These are phyloP conservation scores for Salticus scenicus DNA, from an alignment of 2,888 invertebrate species.

Conservation along the genomic window DNA sequence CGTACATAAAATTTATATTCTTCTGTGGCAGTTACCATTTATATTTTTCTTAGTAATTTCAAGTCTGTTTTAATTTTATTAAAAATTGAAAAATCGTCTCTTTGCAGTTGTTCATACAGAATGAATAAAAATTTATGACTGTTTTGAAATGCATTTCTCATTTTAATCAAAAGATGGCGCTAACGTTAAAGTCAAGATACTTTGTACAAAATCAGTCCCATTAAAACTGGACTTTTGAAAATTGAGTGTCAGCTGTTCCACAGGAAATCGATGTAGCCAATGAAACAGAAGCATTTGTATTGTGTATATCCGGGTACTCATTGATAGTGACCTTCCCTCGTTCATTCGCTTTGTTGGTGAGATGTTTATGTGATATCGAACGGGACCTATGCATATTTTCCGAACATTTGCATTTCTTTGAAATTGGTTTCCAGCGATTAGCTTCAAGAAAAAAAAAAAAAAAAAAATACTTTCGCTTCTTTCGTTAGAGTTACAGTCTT, in stretches of 20 bases:
- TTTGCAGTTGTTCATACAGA: too few species aligned
- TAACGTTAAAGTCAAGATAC: neutral
- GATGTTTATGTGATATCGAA: constrained; percentile 29
- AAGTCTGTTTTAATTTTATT: too few species aligned
- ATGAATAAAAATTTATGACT: too few species aligned
- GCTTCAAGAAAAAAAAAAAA: too few species aligned
- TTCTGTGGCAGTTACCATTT: too few species aligned
- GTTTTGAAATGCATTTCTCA: neutral
- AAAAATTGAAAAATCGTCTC: too few species aligned
- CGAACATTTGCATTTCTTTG: neutral
- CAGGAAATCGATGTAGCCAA: constrained; percentile 69
- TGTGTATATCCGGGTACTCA: constrained; percentile 59
- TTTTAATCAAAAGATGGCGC: constrained; percentile 42
- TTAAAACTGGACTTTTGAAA: constrained; percentile 41
- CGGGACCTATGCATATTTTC: constrained; percentile 10
- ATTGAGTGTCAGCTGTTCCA: constrained; percentile 62
- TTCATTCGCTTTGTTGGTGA: constrained; percentile 17
- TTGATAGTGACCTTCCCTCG: constrained; percentile 46
- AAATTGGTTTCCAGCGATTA: too few species aligned
- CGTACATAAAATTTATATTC: too few species aligned
- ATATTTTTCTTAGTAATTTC: too few species aligned
- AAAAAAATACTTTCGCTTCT: too few species aligned
- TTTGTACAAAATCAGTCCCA: constrained; percentile 26
- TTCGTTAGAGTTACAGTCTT: too few species aligned
- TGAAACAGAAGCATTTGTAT: constrained; percentile 40